These are phyloP conservation scores for Corydoras maculifer DNA, from an alignment of 2,113 vertebrate species.

Conservation along the genomic window DNA sequence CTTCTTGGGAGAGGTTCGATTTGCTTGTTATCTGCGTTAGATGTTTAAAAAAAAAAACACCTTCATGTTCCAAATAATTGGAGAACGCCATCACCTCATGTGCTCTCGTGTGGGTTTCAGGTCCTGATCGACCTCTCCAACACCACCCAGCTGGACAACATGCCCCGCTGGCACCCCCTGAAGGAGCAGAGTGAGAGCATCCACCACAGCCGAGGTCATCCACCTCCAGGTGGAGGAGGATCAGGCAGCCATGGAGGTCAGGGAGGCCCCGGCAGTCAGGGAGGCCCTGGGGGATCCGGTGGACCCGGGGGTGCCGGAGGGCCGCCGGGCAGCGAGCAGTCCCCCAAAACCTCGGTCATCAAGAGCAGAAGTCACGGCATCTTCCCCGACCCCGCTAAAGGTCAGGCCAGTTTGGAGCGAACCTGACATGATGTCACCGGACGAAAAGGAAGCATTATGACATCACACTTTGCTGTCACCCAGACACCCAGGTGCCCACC, in stretches of 20 bases:
- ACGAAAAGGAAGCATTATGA: too few relatives aligned
- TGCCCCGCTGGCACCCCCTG: constrained; percentile 85
- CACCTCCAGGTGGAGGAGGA: constrained; percentile 66
- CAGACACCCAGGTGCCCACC: constrained; percentile 89
- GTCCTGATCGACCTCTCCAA: constrained; percentile 93
- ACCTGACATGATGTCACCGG: too few relatives aligned
- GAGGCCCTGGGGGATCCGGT: constrained; percentile 36
- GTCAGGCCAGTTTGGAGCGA: constrained; percentile 57
- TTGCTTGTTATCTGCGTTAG: constrained; percentile 3
- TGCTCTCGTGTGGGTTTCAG: constrained; percentile 52
- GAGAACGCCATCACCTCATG: too few relatives aligned
- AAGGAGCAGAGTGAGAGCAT: constrained; percentile 92
- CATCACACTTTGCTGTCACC: too few relatives aligned
- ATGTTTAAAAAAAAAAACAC: too few relatives aligned
- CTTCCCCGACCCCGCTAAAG: constrained; percentile 94
- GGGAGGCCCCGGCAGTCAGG: constrained; percentile 42
- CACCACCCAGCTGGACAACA: constrained; percentile 84
- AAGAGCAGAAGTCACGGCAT: constrained; percentile 98
- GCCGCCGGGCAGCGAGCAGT: constrained; percentile 73
- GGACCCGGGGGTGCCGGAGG: constrained; percentile 36
- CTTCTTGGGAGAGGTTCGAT: constrained; percentile 94
- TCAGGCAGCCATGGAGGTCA: constrained; percentile 53
- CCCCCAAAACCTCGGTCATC: constrained; percentile 92
- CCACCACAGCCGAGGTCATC: constrained; percentile 80
- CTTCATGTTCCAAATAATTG: too few relatives aligned